A percentile compares a stretch with the other conserved stretches of the same genome.
Conservation (phyloP, 2,113 vertebrate genomes). For the Gallinago media region DNA sequence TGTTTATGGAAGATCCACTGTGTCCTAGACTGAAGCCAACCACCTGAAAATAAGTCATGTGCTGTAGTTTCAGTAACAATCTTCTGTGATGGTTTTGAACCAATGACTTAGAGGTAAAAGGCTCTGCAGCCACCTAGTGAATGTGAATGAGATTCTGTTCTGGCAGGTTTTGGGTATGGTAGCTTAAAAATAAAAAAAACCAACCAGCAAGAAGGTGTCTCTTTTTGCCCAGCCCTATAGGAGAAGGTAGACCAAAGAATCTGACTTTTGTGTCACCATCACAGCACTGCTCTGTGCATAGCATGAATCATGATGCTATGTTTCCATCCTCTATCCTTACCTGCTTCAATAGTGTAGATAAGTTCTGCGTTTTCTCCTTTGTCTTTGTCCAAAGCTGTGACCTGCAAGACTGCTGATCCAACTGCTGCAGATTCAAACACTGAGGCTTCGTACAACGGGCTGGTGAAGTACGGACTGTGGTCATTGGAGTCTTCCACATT, state of each 20-base stretch:
- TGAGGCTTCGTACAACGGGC: slow-evolving; percentile 88
- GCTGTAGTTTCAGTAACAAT: not conserved
- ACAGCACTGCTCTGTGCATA: not conserved
- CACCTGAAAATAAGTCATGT: not conserved
- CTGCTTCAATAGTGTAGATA: slow-evolving; percentile 92
- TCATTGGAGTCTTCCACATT: slow-evolving; percentile 96
- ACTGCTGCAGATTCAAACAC: slow-evolving; percentile 96
- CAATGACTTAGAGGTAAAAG: not conserved
- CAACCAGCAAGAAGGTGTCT: not conserved
- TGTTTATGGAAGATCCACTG: not conserved
- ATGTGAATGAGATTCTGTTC: not conserved
- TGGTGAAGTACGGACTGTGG: slow-evolving; percentile 93
- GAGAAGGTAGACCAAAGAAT: not conserved
- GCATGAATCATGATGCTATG: no score
- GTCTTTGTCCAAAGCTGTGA: slow-evolving; percentile 96
- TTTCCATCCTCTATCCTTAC: slow-evolving; percentile 69
- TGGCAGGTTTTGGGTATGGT: not conserved
- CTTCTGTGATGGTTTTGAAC: not conserved
- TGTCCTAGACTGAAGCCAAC: not conserved
- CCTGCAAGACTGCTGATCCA: slow-evolving; percentile 92
- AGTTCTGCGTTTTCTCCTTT: slow-evolving; percentile 95
- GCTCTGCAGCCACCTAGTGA: not conserved
- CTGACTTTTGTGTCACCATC: not conserved
- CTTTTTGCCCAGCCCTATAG: not conserved
- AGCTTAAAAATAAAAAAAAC: not conserved